Percentiles rank a stretch among this genome's conserved stretches.
Evolutionary conservation across 2,888 invertebrate genomes (phyloP).

Genomic region (Cantharis nigra): DNA sequence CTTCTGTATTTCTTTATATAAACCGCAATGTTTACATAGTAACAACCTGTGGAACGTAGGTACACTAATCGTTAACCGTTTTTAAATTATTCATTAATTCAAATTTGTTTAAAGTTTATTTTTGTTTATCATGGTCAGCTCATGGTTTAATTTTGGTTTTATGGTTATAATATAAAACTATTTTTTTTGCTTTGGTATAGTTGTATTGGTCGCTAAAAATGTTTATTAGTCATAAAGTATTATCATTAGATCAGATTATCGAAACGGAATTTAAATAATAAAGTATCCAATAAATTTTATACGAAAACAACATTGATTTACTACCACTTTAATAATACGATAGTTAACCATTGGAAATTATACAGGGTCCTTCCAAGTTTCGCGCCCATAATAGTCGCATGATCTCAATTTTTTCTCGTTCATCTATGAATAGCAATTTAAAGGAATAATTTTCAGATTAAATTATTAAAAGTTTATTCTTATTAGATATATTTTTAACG

Average conservation of each 20-base stretch:
- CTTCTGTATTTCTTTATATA: not conserved
- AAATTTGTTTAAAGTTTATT: conserved; percentile 1
- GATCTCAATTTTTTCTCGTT: not conserved
- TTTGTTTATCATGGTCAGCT: not conserved
- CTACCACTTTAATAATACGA: not conserved
- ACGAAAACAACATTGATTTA: not conserved
- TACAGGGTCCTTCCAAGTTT: not conserved
- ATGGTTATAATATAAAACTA: not conserved
- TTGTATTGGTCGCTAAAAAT: not conserved
- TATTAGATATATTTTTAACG: not conserved
- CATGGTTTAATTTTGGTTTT: not conserved
- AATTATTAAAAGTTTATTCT: not conserved
- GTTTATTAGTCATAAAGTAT: not conserved
- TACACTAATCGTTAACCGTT: not conserved
- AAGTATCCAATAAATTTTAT: not conserved
- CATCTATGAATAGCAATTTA: not conserved
- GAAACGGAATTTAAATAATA: not conserved
- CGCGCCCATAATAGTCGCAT: not conserved
- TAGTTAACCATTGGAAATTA: not conserved
- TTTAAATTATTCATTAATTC: not conserved
- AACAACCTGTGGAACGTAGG: conserved; percentile 46
- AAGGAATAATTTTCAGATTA: not conserved
- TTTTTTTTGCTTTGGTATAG: not conserved
- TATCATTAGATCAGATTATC: not conserved
- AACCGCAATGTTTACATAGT: conserved; percentile 36